phyloP scores from a whole-genome alignment of 2,888 invertebrate species.

The Papilio demoleus region DNA sequence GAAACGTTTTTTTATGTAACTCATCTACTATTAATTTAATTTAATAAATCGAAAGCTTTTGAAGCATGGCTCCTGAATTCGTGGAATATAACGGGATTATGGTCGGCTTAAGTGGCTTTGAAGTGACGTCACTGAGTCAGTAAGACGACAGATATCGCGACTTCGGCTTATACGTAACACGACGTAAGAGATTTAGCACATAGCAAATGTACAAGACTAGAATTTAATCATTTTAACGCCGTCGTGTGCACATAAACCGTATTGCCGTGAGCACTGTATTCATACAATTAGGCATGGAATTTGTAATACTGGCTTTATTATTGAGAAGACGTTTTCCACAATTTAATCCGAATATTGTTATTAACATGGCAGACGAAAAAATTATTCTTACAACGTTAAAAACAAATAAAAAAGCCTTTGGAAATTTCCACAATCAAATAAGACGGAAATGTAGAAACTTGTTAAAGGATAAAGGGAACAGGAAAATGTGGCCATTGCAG shows the following conservation, averaged over 20 bases:
- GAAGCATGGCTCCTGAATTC: slow-evolving; percentile 12
- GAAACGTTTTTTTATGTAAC: no score
- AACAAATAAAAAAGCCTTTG: slow-evolving; percentile 1
- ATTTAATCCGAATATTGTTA: slow-evolving; percentile 23
- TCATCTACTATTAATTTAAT: slow-evolving; percentile 1
- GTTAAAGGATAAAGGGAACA: slow-evolving; percentile 36
- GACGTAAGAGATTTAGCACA: slow-evolving; percentile 24
- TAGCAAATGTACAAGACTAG: slow-evolving; percentile 27
- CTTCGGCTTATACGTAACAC: slow-evolving; percentile 28
- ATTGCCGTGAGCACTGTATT: slow-evolving; percentile 10
- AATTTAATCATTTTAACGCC: slow-evolving; percentile 33
- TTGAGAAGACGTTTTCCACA: slow-evolving; percentile 2
- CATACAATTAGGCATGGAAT: slow-evolving; percentile 3
- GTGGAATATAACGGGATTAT: slow-evolving; percentile 45
- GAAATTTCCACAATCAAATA: slow-evolving; percentile 22
- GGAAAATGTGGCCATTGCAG: slow-evolving; percentile 50
- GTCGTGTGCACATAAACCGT: slow-evolving; percentile 23
- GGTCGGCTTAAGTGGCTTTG: slow-evolving; percentile 54
- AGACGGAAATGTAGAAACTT: slow-evolving; percentile 26
- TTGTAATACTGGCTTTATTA: slow-evolving; percentile 11
- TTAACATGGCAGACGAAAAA: neutral
- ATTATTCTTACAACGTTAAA: slow-evolving; percentile 1
- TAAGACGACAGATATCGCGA: slow-evolving; percentile 35
- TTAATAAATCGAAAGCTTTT: neutral
- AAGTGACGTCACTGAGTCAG: slow-evolving; percentile 41